Evolutionary conservation across 1,140 invertebrate species (phyloP).

Genomic region (Procambarus clarkii): DNA sequence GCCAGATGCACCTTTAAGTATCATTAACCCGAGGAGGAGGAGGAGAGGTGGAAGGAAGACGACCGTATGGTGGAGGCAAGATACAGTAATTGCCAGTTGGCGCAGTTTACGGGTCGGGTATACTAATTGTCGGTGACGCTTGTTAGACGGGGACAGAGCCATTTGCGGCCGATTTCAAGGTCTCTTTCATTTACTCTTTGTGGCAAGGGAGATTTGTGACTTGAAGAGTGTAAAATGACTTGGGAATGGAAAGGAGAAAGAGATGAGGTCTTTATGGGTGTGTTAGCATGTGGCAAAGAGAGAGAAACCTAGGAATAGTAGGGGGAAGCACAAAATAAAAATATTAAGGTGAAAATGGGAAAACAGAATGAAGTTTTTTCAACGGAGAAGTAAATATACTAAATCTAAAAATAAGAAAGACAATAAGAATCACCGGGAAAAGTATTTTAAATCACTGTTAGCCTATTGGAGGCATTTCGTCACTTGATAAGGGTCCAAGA

Average conservation of each 20-base stretch:
- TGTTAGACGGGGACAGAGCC: conserved; percentile 33
- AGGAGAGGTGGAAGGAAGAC: conserved; percentile 53
- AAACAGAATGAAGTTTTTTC: background rate
- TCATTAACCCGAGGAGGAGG: conserved; percentile 47
- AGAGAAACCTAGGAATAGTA: conserved; percentile 1
- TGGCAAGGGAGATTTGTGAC: background rate
- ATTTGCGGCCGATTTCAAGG: conserved; percentile 1
- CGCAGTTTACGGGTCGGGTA: conserved; percentile 33
- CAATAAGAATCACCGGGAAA: too few species aligned
- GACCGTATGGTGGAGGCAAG: conserved; percentile 12
- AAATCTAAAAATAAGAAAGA: too few species aligned
- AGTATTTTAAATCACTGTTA: too few species aligned
- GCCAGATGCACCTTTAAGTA: conserved; percentile 44
- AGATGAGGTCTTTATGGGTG: too few species aligned
- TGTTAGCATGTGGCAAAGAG: background rate
- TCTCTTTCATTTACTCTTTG: conserved; percentile 26
- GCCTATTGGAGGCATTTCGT: too few species aligned
- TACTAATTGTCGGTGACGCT: conserved; percentile 56
- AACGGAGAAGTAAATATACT: too few species aligned
- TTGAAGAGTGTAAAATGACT: background rate
- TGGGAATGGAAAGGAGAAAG: background rate
- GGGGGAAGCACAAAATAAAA: background rate
- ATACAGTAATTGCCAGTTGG: conserved; percentile 51
- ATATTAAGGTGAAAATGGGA: background rate
- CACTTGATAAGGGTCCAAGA: too few species aligned